Conservation (phyloP, 2,113 vertebrate genomes). For the Lophochroa leadbeateri region DNA sequence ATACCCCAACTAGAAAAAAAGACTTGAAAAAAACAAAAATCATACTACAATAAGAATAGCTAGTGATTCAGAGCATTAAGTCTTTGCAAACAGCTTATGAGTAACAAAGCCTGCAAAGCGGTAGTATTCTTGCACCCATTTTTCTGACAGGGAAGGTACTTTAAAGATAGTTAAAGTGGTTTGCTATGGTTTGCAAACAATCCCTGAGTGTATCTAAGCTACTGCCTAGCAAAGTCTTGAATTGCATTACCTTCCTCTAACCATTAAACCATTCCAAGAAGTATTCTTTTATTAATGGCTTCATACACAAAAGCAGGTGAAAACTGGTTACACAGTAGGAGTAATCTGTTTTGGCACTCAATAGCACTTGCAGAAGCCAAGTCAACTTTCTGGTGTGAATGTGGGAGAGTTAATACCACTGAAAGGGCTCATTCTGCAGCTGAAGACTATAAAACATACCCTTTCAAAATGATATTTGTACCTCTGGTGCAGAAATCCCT, state of each 20-base stretch:
- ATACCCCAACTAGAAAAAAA: not conserved
- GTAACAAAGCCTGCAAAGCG: not conserved
- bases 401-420: not conserved
- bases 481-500: not conserved
- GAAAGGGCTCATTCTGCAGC: not conserved
- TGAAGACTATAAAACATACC: not conserved
- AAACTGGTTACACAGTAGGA: constrained; percentile 32
- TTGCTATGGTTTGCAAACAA: constrained; percentile 9
- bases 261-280: not conserved
- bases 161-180: not conserved
- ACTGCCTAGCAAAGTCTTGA: not conserved
- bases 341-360: constrained; percentile 22
- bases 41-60: not conserved
- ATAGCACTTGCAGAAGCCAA: constrained; percentile 5
- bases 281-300: constrained; percentile 29
- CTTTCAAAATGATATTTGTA: not conserved
- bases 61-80: not conserved
- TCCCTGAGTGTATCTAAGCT: not conserved
- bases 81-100: not conserved
- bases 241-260: not conserved
- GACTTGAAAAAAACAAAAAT: not conserved
- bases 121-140: not conserved
- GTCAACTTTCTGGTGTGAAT: constrained; percentile 8
- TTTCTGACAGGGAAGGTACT: not conserved
- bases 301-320: not conserved